phyloP scores from a whole-genome alignment of 2,113 vertebrate genomes.

The Scomber scombrus region DNA sequence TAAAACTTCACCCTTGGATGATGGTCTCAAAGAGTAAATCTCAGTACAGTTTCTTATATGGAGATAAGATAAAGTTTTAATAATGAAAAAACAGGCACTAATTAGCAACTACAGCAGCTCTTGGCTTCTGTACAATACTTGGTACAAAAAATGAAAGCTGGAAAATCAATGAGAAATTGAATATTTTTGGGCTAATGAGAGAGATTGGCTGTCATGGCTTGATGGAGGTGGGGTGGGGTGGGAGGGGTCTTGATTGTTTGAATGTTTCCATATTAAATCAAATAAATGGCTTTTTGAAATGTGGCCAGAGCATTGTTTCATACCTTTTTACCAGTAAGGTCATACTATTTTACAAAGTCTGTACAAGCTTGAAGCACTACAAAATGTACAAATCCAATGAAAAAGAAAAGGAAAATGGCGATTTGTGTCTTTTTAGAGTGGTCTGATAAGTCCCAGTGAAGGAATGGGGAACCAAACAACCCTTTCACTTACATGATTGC shows the following conservation, averaged over 20 bases:
- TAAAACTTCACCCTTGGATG: background rate
- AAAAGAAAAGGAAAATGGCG: constrained; percentile 9
- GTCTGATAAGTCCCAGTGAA: constrained; percentile 27
- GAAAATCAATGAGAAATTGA: background rate
- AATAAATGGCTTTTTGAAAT: constrained; percentile 36
- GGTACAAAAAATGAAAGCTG: background rate
- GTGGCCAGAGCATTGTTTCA: constrained; percentile 30
- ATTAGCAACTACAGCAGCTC: constrained; percentile 5
- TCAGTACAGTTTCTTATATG: background rate
- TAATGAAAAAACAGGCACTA: background rate
- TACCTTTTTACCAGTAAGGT: constrained; percentile 29
- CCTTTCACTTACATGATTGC: constrained; percentile 46
- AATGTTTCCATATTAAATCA: constrained; percentile 40
- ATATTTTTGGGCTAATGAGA: constrained; percentile 1
- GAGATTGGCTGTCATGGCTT: background rate
- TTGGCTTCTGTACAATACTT: background rate
- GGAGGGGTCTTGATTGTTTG: no score
- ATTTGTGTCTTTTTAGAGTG: constrained; percentile 28
- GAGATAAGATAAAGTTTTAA: background rate
- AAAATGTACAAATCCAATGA: constrained; percentile 55
- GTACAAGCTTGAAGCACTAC: constrained; percentile 51
- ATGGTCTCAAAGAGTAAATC: background rate
- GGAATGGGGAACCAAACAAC: constrained; percentile 34
- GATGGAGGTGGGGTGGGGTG: background rate
- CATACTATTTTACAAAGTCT: constrained; percentile 63